Base-by-base conservation (phyloP, 2,113 vertebrate species). In the Lates calcarifer region DNA sequence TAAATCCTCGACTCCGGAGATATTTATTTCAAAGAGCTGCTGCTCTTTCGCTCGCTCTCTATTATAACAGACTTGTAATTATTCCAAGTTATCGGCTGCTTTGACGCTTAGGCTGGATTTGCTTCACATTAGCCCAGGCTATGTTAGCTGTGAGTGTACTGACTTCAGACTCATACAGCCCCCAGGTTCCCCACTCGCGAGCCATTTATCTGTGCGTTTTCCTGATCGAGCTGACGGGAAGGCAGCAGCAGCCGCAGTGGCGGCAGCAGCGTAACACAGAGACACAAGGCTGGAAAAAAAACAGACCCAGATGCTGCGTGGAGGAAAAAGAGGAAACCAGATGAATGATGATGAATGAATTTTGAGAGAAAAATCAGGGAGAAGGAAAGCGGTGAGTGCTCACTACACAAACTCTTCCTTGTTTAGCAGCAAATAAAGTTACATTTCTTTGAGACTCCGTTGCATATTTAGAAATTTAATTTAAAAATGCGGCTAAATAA, bases 321-420 rank as follows among this genome's bases (percentile, higher is more conserved):
- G 80, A 89, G 64, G 74, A 80, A 79, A 83, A 88, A 77, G 89
- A 82, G 79, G 79, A 89, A 87, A 86, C 71, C 75, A 81, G 80
- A 81, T 89, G 91, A 93, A 85, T 80, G 88, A 81, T 57, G 84
- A 77, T 72, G 79, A 76, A 53, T 71, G 70, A 68, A 84, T 83
- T 84, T 79, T 87, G 84, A 91, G 87, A 87, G 87, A 90, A 80
- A 87, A 83, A 64, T 81, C 80, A 79, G 75, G 49, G 71, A 77
- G 73, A 65, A 88, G 70, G 51, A 83, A 81, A 63, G 72, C 61
- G 94, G 95, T 95, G 94, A 95, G 95, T 95, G 81, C 45, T 79
- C 29, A 80, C 81, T 82, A 82, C 47, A 70, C 47, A 72, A 81
- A 86, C 55, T 61, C 29, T 79, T 87, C 79, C 78, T 82, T 79